Evolutionary conservation across 1,140 invertebrate species (phyloP).

Genomic region (Mactra quadrangularis): DNA sequence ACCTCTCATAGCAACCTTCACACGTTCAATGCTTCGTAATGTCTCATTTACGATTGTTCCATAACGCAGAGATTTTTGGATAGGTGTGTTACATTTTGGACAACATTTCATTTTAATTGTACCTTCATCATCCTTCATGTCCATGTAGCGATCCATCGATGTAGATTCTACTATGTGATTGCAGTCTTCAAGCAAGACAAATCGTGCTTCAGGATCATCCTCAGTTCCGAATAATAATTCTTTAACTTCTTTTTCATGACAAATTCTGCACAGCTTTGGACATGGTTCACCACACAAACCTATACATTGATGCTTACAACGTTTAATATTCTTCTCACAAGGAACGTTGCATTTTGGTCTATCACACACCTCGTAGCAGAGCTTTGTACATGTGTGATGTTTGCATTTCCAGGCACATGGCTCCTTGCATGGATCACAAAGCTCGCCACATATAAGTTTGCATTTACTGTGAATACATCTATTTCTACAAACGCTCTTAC

Average conservation of each 20-base stretch:
- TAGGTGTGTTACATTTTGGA: too few species aligned
- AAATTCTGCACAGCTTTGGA: conserved; percentile 75
- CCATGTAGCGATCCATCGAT: too few species aligned
- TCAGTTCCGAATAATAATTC: conserved; percentile 85
- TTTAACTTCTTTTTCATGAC: conserved; percentile 83
- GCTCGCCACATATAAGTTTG: conserved; percentile 86
- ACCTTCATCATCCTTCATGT: too few species aligned
- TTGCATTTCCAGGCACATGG: too few species aligned
- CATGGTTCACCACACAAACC: conserved; percentile 88
- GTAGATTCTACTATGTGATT: too few species aligned
- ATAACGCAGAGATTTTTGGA: too few species aligned
- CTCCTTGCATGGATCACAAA: conserved; percentile 86
- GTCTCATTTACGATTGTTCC: too few species aligned
- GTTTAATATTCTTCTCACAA: conserved; percentile 66
- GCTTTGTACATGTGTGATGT: conserved; percentile 86
- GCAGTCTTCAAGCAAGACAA: conserved; percentile 72
- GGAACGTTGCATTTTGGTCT: conserved; percentile 59
- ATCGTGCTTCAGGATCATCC: conserved; percentile 75
- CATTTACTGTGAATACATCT: too few species aligned
- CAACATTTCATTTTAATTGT: too few species aligned
- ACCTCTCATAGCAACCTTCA: too few species aligned
- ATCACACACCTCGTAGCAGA: conserved; percentile 87
- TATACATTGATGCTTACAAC: conserved; percentile 89
- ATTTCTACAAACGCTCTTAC: too few species aligned
- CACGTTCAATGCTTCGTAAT: too few species aligned